Percentiles rank a stretch among this genome's conserved stretches.
phyloP scores from a whole-genome alignment of 2,113 vertebrate genomes.

The Edolisoma coerulescens region DNA sequence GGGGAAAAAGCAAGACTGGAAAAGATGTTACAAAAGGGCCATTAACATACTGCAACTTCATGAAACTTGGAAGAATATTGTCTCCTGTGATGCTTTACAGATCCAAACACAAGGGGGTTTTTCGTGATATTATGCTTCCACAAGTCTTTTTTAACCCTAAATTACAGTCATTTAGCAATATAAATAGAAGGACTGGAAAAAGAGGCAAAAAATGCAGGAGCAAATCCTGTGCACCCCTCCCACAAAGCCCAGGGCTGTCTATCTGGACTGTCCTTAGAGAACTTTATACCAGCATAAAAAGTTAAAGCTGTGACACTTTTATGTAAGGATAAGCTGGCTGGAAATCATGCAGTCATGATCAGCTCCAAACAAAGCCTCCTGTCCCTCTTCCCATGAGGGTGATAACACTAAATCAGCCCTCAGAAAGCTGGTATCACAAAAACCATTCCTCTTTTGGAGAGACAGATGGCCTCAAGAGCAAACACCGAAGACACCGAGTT shows the following conservation, averaged over 20 bases:
- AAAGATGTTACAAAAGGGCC: neutral
- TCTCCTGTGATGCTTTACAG: neutral
- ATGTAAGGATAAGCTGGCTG: neutral
- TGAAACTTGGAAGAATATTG: neutral
- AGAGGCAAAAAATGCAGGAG: neutral
- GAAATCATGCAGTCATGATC: neutral
- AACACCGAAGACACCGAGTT: neutral
- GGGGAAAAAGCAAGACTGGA: neutral
- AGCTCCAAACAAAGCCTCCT: neutral
- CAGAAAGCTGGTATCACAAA: slow-evolving; percentile 2
- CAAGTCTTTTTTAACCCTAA: neutral
- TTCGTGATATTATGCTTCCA: neutral
- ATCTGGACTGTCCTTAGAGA: neutral
- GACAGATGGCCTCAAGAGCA: neutral
- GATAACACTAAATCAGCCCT: neutral
- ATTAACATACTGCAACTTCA: neutral
- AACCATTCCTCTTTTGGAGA: neutral
- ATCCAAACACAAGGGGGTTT: neutral
- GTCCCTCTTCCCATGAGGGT: neutral
- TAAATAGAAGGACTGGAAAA: neutral
- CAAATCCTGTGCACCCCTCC: neutral
- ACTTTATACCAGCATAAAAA: neutral
- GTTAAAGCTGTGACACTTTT: neutral
- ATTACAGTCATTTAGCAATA: neutral
- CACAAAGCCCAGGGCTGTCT: neutral